A percentile compares a stretch with the other conserved stretches of the same genome.
Evolutionary conservation across 2,113 vertebrate species (phyloP).

Genomic region (Atlantisia rogersi): DNA sequence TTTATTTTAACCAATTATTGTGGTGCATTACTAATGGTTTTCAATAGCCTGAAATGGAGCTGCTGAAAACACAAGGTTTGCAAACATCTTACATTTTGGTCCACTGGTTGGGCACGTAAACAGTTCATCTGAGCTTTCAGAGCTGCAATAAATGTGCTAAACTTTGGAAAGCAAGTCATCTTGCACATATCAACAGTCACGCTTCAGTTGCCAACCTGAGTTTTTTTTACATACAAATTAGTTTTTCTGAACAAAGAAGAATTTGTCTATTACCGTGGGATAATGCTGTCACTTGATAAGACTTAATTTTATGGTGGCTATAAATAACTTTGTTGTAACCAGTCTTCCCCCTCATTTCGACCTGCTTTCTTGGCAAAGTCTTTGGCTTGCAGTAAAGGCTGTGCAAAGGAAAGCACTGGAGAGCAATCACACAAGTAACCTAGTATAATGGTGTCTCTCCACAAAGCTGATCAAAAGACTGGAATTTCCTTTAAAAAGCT

Average conservation of each 20-base stretch:
- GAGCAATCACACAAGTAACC: background rate
- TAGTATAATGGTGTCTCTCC: background rate
- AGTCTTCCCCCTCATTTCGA: background rate
- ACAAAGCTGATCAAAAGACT: background rate
- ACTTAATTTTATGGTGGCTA: background rate
- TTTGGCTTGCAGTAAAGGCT: background rate
- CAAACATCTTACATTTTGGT: background rate
- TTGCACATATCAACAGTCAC: background rate
- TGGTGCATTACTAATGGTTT: conserved; percentile 36
- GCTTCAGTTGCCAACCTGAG: background rate
- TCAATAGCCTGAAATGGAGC: conserved; percentile 3
- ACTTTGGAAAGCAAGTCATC: background rate
- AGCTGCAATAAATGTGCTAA: background rate
- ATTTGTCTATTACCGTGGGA: background rate
- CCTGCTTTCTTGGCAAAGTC: background rate
- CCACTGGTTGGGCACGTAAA: background rate
- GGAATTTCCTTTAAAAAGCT: background rate
- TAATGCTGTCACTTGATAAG: background rate
- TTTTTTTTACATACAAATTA: background rate
- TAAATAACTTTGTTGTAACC: conserved; percentile 16
- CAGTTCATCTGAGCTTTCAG: background rate
- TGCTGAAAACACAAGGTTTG: conserved; percentile 12
- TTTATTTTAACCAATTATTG: conserved; percentile 34
- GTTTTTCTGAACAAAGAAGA: background rate
- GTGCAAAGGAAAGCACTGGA: background rate